Conservation (phyloP, 2,888 invertebrate species). For the Metopia argyrocephala region DNA sequence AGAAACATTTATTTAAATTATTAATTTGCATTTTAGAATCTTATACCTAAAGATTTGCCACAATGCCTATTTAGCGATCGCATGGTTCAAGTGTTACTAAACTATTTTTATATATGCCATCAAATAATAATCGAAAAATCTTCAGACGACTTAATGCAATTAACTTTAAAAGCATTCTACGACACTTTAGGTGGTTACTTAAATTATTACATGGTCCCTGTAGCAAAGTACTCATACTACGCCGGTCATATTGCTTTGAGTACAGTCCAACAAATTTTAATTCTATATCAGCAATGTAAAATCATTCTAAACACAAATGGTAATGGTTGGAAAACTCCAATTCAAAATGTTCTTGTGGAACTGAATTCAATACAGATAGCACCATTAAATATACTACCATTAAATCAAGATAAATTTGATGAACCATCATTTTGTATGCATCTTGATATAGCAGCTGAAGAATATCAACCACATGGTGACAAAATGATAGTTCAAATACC, state of each 20-base stretch:
- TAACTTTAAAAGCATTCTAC: constrained; percentile 73
- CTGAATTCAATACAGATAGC: constrained; percentile 67
- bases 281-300: constrained; percentile 72
- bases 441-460: constrained; percentile 68
- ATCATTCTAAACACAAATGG: constrained; percentile 76
- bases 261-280: constrained; percentile 70
- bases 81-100: constrained; percentile 71
- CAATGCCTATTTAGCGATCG: constrained; percentile 70
- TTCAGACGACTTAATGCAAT: constrained; percentile 62
- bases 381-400: constrained; percentile 65
- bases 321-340: constrained; percentile 74
- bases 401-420: neutral
- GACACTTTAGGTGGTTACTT: constrained; percentile 77
- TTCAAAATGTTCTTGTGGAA: constrained; percentile 67
- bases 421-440: constrained; percentile 70
- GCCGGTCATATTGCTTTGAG: constrained; percentile 72
- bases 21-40: constrained; percentile 64
- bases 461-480: constrained; percentile 67
- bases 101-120: constrained; percentile 74
- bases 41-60: constrained; percentile 74
- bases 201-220: constrained; percentile 73
- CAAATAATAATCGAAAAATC: constrained; percentile 70
- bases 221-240: constrained; percentile 75
- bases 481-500: constrained; percentile 75
- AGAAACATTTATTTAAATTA: neutral